Evolutionary conservation across 2,888 invertebrate genomes (phyloP).

Genomic region (Vandiemenella viatica): DNA sequence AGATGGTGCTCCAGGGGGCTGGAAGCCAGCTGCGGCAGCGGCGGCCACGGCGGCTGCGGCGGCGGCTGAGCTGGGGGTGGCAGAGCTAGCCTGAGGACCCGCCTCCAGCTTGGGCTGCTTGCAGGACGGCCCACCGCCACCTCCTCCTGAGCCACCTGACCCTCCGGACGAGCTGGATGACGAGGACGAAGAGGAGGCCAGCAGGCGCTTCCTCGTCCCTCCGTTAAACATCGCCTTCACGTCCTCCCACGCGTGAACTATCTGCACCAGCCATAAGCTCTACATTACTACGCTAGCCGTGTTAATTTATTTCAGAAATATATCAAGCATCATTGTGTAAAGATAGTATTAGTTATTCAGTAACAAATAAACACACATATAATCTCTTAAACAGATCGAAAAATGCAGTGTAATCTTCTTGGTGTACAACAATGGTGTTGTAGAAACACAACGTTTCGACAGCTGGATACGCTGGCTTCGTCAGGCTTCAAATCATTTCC

Average conservation of each 20-base stretch:
- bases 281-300: too few species aligned
- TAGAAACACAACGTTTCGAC: too few species aligned
- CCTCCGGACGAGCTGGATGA: conserved; percentile 28
- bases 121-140: conserved; percentile 19
- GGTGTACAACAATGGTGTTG: too few species aligned
- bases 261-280: too few species aligned
- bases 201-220: conserved; percentile 69
- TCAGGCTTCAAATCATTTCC: too few species aligned
- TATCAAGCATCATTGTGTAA: too few species aligned
- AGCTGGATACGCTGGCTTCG: too few species aligned
- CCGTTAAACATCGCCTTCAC: conserved; percentile 99
- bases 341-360: too few species aligned
- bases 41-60: conserved; percentile 27
- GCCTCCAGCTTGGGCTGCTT: conserved; percentile 18
- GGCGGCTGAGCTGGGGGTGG: conserved; percentile 13
- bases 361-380: too few species aligned
- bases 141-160: conserved; percentile 23
- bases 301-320: too few species aligned
- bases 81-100: conserved; percentile 12
- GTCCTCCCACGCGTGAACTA: conserved; percentile 90
- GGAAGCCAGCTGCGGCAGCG: conserved; percentile 20
- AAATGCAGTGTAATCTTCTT: too few species aligned
- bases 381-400: too few species aligned
- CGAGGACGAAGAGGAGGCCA: conserved; percentile 35
- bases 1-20: conserved; percentile 21